A percentile compares a stretch with the other conserved stretches of the same genome.
Evolutionary conservation across 2,888 invertebrate species (phyloP).

Genomic region (Branchellion lobata): DNA sequence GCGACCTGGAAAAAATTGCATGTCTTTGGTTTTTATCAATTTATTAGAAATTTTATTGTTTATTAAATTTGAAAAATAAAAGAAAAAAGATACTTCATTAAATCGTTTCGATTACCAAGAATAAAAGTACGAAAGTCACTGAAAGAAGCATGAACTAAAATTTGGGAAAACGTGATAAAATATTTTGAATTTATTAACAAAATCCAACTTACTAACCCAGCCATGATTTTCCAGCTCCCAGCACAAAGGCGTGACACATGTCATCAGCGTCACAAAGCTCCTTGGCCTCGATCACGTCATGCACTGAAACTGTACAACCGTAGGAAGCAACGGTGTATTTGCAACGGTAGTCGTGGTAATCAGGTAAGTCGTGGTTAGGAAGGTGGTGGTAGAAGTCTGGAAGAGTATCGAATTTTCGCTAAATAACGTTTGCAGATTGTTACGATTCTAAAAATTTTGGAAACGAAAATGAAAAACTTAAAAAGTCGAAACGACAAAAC

Average conservation of each 20-base stretch:
- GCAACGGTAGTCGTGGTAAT: constrained; percentile 60
- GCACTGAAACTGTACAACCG: constrained; percentile 61
- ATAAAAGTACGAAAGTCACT: no score
- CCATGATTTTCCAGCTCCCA: constrained; percentile 59
- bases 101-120: no score
- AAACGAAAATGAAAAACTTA: no score
- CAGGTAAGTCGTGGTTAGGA: constrained; percentile 56
- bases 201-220: constrained; percentile 57
- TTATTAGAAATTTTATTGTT: no score
- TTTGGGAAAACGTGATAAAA: no score
- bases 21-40: no score
- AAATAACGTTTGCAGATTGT: neutral
- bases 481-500: no score
- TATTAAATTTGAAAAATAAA: no score
- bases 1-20: constrained; percentile 56
- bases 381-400: constrained; percentile 53
- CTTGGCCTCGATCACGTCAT: constrained; percentile 60
- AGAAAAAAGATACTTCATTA: no score
- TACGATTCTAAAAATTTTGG: no score
- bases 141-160: no score
- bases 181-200: no score
- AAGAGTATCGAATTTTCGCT: neutral
- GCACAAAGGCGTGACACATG: constrained; percentile 59
- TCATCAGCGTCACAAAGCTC: constrained; percentile 59
- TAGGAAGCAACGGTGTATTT: constrained; percentile 57